Conservation (phyloP, 1,140 invertebrate genomes). For the Drosophila melanogaster region DNA sequence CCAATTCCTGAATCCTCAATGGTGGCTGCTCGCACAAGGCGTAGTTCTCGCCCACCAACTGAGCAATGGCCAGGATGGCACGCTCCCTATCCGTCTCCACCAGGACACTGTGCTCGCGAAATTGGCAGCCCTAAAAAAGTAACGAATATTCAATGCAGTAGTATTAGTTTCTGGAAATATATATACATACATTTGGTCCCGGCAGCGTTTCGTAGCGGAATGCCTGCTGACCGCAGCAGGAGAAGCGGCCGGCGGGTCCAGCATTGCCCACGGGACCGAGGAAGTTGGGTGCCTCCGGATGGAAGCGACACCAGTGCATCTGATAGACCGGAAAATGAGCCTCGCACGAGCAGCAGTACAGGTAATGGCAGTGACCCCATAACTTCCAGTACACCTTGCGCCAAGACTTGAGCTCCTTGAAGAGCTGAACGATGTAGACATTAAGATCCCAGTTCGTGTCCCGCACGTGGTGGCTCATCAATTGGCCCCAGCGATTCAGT, state of each 20-base stretch:
- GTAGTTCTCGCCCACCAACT: conserved; percentile 73
- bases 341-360: conserved; percentile 91
- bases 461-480: conserved; percentile 89
- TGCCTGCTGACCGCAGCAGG: conserved; percentile 93
- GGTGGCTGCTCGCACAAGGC: conserved; percentile 71
- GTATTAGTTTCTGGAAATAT: too few species aligned
- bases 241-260: conserved; percentile 90
- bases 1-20: conserved; percentile 57
- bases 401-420: conserved; percentile 93
- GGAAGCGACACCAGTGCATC: conserved; percentile 92
- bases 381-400: conserved; percentile 96
- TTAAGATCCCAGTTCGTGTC: conserved; percentile 93
- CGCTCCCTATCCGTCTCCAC: conserved; percentile 82
- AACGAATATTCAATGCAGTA: too few species aligned
- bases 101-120: conserved; percentile 81
- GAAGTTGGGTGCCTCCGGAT: conserved; percentile 91
- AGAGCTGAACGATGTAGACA: conserved; percentile 91
- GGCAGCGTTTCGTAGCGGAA: conserved; percentile 90
- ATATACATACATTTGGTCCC: conserved; percentile 82
- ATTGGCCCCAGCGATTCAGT: conserved; percentile 88
- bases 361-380: conserved; percentile 94
- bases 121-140: conserved; percentile 74
- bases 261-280: conserved; percentile 88
- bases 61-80: conserved; percentile 77
- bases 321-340: conserved; percentile 91